These are phyloP conservation scores for Fukomys damarensis DNA, from an alignment of 2,113 vertebrate genomes.

Conservation along the genomic window DNA sequence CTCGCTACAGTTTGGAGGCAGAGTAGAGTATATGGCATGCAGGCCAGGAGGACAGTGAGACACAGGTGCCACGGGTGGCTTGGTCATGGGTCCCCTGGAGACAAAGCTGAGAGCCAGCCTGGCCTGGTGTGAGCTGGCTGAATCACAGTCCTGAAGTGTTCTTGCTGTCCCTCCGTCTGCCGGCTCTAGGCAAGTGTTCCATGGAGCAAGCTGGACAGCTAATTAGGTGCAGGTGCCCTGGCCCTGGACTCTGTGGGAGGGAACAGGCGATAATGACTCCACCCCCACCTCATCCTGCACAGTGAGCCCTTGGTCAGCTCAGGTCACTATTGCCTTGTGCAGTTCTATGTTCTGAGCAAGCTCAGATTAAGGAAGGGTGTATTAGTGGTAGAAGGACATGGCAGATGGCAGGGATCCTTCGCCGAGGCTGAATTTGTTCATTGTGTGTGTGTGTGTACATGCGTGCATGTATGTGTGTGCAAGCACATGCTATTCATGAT, in stretches of 20 bases:
- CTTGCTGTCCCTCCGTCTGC: background rate
- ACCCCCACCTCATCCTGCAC: background rate
- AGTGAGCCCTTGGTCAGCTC: background rate
- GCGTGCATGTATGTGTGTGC: background rate
- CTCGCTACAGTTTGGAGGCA: background rate
- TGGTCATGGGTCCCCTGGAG: background rate
- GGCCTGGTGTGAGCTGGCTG: background rate
- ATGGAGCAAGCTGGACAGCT: conserved; percentile 23
- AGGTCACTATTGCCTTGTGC: background rate
- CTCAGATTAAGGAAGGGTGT: background rate
- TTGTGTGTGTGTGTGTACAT: background rate
- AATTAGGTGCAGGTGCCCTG: conserved; percentile 16
- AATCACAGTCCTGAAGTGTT: background rate
- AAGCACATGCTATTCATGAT: background rate
- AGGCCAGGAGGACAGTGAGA: background rate
- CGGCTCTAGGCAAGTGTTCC: background rate
- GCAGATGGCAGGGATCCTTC: background rate
- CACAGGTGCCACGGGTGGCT: background rate
- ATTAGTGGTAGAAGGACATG: background rate
- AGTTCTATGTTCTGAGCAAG: background rate
- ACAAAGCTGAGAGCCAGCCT: background rate
- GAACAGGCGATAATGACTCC: background rate
- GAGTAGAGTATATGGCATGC: background rate
- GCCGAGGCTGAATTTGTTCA: background rate
- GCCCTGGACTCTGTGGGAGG: background rate